phyloP scores from a whole-genome alignment of 2,113 vertebrate species.

The Eretmochelys imbricata region DNA sequence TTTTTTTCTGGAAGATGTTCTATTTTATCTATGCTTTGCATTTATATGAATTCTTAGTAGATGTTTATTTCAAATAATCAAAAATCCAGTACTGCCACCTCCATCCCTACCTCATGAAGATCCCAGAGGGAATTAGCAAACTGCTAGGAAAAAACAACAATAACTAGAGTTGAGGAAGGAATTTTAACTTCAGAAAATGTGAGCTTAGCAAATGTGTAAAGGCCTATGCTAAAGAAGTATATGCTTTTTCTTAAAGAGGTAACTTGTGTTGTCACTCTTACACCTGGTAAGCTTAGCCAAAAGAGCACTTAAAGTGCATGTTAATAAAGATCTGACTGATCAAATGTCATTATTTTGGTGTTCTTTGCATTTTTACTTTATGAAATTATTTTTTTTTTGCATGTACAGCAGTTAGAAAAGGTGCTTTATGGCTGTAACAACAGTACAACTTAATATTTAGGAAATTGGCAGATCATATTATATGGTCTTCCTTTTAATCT shows the following conservation, averaged over 20 bases:
- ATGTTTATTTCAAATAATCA: not conserved
- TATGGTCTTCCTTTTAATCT: not conserved
- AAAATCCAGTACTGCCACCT: not conserved
- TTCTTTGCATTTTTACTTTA: not conserved
- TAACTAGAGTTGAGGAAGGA: not conserved
- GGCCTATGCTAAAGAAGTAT: not conserved
- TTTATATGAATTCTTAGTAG: not conserved
- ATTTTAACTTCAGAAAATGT: fast-evolving
- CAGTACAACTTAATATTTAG: not conserved
- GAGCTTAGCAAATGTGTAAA: not conserved
- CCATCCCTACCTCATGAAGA: not conserved
- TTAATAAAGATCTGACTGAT: not conserved
- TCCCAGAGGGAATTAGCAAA: not conserved
- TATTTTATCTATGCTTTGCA: not conserved
- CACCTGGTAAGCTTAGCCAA: not conserved
- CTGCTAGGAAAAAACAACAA: not conserved
- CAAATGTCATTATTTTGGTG: not conserved
- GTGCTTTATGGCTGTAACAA: not conserved
- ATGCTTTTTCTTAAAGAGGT: not conserved
- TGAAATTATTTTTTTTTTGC: not conserved
- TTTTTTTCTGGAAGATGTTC: not conserved
- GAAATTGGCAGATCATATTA: not conserved
- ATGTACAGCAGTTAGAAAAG: not conserved
- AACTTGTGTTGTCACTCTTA: not conserved
- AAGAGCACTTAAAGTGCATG: not conserved